A percentile compares a stretch with the other conserved stretches of the same genome.
These are phyloP conservation scores for Monarcha castaneiventris DNA, from an alignment of 2,113 vertebrate species.

Conservation along the genomic window DNA sequence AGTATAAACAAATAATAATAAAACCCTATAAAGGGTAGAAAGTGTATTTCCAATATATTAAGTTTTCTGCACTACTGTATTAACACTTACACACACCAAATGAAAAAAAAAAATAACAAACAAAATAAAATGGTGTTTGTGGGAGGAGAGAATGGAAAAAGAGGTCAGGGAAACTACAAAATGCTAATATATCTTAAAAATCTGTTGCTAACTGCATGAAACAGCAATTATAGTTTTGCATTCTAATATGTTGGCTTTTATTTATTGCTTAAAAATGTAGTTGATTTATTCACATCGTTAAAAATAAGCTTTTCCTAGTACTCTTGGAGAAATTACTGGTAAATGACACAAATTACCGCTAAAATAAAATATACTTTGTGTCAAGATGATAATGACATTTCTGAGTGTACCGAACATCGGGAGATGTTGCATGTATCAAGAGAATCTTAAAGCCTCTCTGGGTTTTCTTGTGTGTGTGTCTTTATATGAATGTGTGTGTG, in stretches of 20 bases:
- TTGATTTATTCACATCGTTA: not conserved
- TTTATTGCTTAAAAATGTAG: not conserved
- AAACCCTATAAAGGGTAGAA: not conserved
- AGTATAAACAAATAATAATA: not conserved
- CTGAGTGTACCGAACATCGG: not conserved
- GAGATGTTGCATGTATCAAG: not conserved
- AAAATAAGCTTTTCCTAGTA: not conserved
- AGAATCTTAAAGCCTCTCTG: not conserved
- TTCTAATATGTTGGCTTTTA: not conserved
- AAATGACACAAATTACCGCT: not conserved
- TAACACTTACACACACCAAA: not conserved
- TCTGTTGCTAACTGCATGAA: not conserved
- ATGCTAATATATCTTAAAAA: not conserved
- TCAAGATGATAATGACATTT: not conserved
- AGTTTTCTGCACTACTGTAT: not conserved
- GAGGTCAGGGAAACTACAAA: not conserved
- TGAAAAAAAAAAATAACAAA: not conserved
- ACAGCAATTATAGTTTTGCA: not conserved
- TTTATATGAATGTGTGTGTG: not conserved
- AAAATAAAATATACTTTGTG: not conserved
- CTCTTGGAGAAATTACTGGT: not conserved
- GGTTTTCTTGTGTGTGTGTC: not conserved
- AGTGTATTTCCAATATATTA: constrained; percentile 49
- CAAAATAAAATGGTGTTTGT: not conserved
- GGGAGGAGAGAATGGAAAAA: not conserved